Evolutionary conservation across 1,140 invertebrate species (phyloP), one percentile per base, ranked within the genome.

Genomic region (Trissolcus basalis): DNA sequence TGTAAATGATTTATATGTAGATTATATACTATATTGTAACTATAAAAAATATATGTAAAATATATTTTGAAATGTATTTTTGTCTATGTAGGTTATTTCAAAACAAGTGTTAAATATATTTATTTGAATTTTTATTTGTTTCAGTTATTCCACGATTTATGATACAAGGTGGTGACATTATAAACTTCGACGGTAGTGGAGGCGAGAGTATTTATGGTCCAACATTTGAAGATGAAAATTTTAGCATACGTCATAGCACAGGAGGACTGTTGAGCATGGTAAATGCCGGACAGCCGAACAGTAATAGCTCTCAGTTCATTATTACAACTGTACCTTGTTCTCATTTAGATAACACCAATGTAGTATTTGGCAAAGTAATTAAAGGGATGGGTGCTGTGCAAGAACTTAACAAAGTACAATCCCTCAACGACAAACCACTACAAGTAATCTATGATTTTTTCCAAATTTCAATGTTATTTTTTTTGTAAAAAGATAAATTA

Each of bases 261-360:
- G 87, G 86, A 36, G 95, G 94, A 58, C 90, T 94, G 4, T 86
- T 98, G 1, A 96, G 96, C 71, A 97, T 98, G 96, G 95, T 95
- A 0, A 98, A 98, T 86, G 91, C 92, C 78, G 96, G 96, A 4
- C 84, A 83, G 11, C 92, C 92, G 1, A 91, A 98, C 84, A 94
- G 94, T 41, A 98, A 98, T 82, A 95, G 93, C 56, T 97, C 96
- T 6, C 97, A 99, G 87, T 99, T 99, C 89, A 97, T 98, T 80
- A 95, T 99, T 14, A 97, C 96, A 2, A 91, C 94, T 10, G 94
- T 92, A 0, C 91, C 93, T 4, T 96, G 95, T 78, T 89, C 92
- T 19, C 97, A 98, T 80, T 88, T 98, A 16, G 95, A 99, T 87
- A 93, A 93, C 9, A 94, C 91, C 27, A 97, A 99, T 88, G 95